Base-by-base conservation (phyloP, 2,113 vertebrate genomes). In the Megaceryle maxima region DNA sequence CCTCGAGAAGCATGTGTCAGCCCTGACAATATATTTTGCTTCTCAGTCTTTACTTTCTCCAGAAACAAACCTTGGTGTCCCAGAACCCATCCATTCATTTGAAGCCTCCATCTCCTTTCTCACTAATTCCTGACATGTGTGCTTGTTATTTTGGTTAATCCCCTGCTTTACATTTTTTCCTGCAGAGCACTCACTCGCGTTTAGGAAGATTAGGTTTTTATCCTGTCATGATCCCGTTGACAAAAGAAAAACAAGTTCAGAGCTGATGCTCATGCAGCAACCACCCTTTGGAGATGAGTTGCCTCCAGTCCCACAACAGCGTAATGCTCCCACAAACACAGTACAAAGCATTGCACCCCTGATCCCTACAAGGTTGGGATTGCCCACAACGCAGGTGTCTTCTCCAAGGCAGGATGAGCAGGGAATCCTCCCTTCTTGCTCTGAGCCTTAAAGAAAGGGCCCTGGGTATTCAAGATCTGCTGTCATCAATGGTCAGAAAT, bases 261-360 rank as follows among this genome's bases (percentile, higher is more conserved):
- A 77, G 31, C 5, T 76, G 67, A 35, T 2, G 2, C 37, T 77
- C 12, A 8, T 1, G 10, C 16, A 81, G 56, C 37, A 83, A 28
- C 80, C 1, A 0, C 67, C 35, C 44, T 79, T 82, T 0, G 0
- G 39, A 60, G 70, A 44, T n/a, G 48, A 69, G 44, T 18, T 92
- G 29, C 53, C 5, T 80, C 12, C 17, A 41, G 41, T 63, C 16
- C 31, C 43, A 67, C n/a, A 26, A 1, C 16, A 88, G 28, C 0
- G 1, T 22, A 28, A 28, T 11, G 19, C 35, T 83, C 33, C 46
- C 41, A 66, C 33, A 66, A 62, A 64, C 0, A 0, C 64, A 50
- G n/a, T 44, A n/a, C 43, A 44, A 48, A 75, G 28, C 9, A 53
- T 67, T 46, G 28, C 50, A 53, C 43, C 16, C 33, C n/a, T 66